Evolutionary conservation across 2,113 vertebrate species (phyloP).

Genomic region (Solenodon paradoxus): DNA sequence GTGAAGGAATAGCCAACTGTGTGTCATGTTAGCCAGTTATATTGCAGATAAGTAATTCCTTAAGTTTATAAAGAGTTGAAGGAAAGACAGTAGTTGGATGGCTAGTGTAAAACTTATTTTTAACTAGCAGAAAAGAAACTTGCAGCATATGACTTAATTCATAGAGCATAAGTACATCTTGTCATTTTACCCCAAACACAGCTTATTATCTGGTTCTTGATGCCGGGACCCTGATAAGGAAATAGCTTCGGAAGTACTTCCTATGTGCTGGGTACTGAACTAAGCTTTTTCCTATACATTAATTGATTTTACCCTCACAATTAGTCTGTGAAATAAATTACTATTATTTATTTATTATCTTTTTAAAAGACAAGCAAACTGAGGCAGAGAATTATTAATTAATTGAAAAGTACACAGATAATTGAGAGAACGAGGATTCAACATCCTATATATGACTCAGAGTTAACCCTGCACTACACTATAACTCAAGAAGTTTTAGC

Average conservation of each 20-base stretch:
- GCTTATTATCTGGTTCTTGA: background rate
- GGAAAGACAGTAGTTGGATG: background rate
- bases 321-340: slow-evolving; percentile 14
- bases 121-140: background rate
- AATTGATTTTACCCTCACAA: background rate
- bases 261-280: background rate
- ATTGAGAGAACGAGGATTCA: background rate
- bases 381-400: background rate
- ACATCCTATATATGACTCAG: background rate
- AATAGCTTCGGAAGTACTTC: background rate
- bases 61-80: background rate
- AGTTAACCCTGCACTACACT: background rate
- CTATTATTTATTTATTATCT: background rate
- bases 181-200: background rate
- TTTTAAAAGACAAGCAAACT: background rate
- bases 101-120: background rate
- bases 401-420: background rate
- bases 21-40: background rate
- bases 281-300: background rate
- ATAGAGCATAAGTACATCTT: background rate
- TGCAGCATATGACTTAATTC: background rate
- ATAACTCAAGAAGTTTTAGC: background rate
- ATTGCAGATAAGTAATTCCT: background rate
- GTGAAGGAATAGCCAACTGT: background rate
- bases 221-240: background rate